Base-by-base conservation (phyloP, 2,888 invertebrate genomes). In the Drosophila pseudotakahashii region DNA sequence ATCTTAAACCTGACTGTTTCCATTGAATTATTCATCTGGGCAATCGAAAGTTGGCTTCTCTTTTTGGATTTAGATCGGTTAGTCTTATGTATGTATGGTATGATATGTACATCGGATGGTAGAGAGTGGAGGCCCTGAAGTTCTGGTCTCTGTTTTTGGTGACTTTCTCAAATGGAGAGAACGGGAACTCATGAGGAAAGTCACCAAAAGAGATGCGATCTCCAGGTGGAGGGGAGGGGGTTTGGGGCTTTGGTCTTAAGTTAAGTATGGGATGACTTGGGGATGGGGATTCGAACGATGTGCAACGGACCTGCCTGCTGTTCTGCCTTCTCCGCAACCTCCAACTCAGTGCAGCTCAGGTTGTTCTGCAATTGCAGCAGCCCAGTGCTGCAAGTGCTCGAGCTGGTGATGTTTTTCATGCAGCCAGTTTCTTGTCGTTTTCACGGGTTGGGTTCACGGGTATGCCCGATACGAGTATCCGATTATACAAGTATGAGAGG, bases 391-490 rank as follows among this genome's bases (percentile, higher is more conserved):
- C 90, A 90, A 90, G 90, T 90, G 90, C 89, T 86, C 57, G 90
- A 84, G 80, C 90, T 90, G 71, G 90, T 90, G 76, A 90, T 90
- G 85, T 90, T 90, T 90, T 90, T 90, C 90, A 90, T 90, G 88
- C 89, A 89, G 89, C 83, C 81, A 81, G 77, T 66, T 79, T 77
- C n/a, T 14, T 30, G 3, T 30, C 26, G 39, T 19, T 42, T 19
- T 11, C 11, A 16, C 16, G 16, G 16, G 41, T 11, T 26, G 26
- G 26, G 30, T 30, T 30, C 30, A 30, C 30, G 30, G 7, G 30
- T 30, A 30, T 30, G 7, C 26, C 30, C 30, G 30, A 10, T 16
- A 42, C 11, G 16, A 16, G 41, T 42, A 7, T 14, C 7, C n/a
- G 39, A n/a, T n/a, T 7, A 39, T 39, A 9, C 14, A 14, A 37